Percentiles rank a stretch among this genome's conserved stretches.
Conservation (phyloP, 2,888 invertebrate genomes). For the Nebria brevicollis region DNA sequence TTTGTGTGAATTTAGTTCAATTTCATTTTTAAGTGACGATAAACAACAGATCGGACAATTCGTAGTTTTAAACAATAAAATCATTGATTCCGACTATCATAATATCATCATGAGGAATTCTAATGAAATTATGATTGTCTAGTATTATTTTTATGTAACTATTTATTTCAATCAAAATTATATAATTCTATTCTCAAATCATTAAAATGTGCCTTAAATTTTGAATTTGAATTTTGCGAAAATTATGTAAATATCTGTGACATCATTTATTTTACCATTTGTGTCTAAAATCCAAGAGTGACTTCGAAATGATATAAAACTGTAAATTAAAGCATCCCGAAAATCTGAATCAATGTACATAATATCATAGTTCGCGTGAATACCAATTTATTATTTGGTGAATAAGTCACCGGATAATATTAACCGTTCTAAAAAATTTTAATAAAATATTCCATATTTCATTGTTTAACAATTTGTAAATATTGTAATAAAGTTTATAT, state of each 20-base stretch:
- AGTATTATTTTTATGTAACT: background rate
- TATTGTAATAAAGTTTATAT: slow-evolving; percentile 1
- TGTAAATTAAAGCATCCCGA: too few relatives aligned
- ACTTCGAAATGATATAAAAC: too few relatives aligned
- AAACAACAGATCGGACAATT: background rate
- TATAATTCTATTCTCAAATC: background rate
- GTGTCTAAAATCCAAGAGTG: too few relatives aligned
- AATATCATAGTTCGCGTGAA: background rate
- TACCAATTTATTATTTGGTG: background rate
- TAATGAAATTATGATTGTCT: background rate
- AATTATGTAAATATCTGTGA: background rate
- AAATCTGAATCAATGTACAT: too few relatives aligned
- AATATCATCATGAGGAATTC: background rate
- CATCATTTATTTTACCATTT: background rate
- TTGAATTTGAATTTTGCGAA: background rate
- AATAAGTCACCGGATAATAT: too few relatives aligned
- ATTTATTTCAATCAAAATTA: background rate
- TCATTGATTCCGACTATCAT: background rate
- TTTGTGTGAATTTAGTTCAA: slow-evolving; percentile 1
- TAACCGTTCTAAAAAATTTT: background rate
- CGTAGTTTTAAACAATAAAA: background rate
- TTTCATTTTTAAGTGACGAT: background rate
- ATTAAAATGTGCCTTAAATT: background rate
- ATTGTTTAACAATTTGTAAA: background rate
- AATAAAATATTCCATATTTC: background rate